phyloP scores from a whole-genome alignment of 2,113 vertebrate species.

The Amphiprion ocellaris region DNA sequence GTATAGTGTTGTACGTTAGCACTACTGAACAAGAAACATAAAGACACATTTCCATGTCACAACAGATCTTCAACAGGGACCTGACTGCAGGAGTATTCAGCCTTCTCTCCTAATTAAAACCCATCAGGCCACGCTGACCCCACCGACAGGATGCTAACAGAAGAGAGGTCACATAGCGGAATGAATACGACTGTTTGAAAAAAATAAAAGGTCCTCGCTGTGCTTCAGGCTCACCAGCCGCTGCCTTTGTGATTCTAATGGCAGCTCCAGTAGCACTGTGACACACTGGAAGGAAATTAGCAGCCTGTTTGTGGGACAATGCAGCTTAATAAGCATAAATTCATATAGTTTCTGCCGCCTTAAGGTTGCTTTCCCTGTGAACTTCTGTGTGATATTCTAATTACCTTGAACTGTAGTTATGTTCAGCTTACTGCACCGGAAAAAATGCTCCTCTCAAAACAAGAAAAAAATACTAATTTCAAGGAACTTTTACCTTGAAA shows the following conservation, averaged over 20 bases:
- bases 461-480: no score
- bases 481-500: no score
- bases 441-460: no score
- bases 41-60: no score
- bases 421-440: not conserved
- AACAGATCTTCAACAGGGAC: constrained; percentile 2
- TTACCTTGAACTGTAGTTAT: not conserved
- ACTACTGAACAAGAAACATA: no score
- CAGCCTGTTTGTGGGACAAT: not conserved
- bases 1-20: no score
- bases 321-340: not conserved
- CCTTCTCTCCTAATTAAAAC: constrained; percentile 50
- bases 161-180: constrained; percentile 52
- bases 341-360: not conserved
- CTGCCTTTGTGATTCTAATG: constrained; percentile 2
- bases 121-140: constrained; percentile 4
- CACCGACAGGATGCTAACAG: not conserved
- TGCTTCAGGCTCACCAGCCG: not conserved
- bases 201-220: not conserved
- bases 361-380: not conserved
- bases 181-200: constrained; percentile 25
- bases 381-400: not conserved
- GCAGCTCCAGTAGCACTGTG: not conserved
- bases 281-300: not conserved
- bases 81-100: constrained; percentile 13